Base-by-base conservation (phyloP, 1,140 invertebrate genomes). In the Formica selysi region DNA sequence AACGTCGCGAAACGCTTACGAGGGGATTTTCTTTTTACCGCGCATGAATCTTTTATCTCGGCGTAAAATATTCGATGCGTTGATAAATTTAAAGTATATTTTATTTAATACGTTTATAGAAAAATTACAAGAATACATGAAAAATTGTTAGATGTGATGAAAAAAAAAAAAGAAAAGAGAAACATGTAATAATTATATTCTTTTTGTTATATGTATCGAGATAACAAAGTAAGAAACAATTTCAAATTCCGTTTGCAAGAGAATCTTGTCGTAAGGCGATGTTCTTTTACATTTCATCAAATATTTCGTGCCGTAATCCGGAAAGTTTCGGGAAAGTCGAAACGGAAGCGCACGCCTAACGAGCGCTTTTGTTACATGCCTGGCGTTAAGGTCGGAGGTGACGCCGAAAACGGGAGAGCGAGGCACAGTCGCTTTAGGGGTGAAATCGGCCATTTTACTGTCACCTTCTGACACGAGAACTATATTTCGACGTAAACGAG, bases 401-500 rank as follows among this genome's bases (percentile, higher is more conserved):
- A 74, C 57, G 68, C 57, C 68, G 79, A 83, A 83, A 83, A 73
- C 61, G 79, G 67, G 67, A 61, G 79, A 61, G 79, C 79, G n/a
- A 61, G 61, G 29, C 51, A 22, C 22, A 19, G 19, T 13, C 54
- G 26, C 38, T 32, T 48, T 41, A 51, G 44, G 81, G 48, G 73
- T 29, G 73, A 65, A 64, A 54, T 59, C 81, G 71, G 59, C 44
- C 81, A 61, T 86, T 79, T 86, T 26, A 26, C 61, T 76, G 76
- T 86, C 84, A 86, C 74, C 76, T 78, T 68, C 22, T 73, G 79
- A 83, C 74, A 68, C 64, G 84, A 85, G 81, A 32, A 85, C 59
- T 65, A 76, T 78, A 78, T 85, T 85, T 78, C 68, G 68, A 48
- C 79, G 79, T 36, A 74, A 83, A 83, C 79, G 79, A 83, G 74